Percentiles rank a stretch among this genome's conserved stretches.
Conservation (phyloP, 2,888 invertebrate species). For the Phoronis australis region DNA sequence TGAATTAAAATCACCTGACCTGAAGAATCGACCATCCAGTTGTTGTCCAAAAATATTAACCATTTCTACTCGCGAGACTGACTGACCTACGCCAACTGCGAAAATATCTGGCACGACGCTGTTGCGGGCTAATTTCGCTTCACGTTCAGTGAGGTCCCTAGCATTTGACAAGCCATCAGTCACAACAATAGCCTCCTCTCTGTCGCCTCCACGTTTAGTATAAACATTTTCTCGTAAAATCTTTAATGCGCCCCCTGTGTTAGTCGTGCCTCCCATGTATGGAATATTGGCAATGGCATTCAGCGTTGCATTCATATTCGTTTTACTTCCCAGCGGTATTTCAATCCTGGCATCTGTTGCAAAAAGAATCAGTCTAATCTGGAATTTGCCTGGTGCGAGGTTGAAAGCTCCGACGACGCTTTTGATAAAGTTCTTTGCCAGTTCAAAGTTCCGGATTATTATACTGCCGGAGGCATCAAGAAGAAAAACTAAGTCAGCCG, state of each 20-base stretch:
- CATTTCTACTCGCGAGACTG: slow-evolving; percentile 19
- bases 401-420: slow-evolving; percentile 22
- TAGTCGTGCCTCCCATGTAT: slow-evolving; percentile 35
- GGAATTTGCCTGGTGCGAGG: slow-evolving; percentile 28
- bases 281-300: slow-evolving; percentile 26
- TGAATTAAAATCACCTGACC: too few species aligned
- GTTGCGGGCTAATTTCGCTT: slow-evolving; percentile 19
- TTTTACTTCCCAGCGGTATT: slow-evolving; percentile 26
- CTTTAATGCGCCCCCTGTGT: slow-evolving; percentile 39
- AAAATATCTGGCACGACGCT: slow-evolving; percentile 16
- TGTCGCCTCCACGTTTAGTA: slow-evolving; percentile 29
- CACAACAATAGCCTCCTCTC: slow-evolving; percentile 30
- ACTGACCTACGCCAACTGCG: slow-evolving; percentile 24
- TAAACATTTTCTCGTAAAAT: slow-evolving; percentile 30
- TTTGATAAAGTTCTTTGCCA: slow-evolving; percentile 23
- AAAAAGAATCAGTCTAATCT: slow-evolving; percentile 33
- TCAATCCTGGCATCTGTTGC: slow-evolving; percentile 22
- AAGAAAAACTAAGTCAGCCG: slow-evolving; percentile 23
- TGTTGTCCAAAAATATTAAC: too few species aligned
- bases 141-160: slow-evolving; percentile 35
- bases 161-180: slow-evolving; percentile 42
- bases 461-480: slow-evolving; percentile 29
- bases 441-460: slow-evolving; percentile 22
- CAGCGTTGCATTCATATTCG: slow-evolving; percentile 19
- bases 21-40: too few species aligned